These are phyloP conservation scores for Tangara arthus DNA, from an alignment of 2,797 vertebrate species.

Conservation along the genomic window DNA sequence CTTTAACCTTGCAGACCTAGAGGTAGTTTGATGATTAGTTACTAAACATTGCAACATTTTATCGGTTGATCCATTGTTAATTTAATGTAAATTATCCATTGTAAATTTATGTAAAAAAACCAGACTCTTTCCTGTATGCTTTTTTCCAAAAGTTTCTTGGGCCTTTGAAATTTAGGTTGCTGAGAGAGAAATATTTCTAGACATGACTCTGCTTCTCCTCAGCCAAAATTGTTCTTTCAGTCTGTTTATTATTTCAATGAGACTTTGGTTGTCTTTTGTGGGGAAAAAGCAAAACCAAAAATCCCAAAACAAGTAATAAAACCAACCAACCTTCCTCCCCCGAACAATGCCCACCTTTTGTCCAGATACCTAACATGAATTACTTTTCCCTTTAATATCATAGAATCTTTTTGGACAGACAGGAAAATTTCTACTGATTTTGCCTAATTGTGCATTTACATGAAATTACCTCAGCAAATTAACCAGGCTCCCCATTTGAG, in stretches of 20 bases:
- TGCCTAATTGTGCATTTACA: not conserved
- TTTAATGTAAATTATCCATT: not conserved
- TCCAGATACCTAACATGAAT: not conserved
- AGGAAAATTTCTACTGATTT: not conserved
- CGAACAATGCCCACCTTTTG: not conserved
- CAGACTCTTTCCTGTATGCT: accelerated
- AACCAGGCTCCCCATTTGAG: not conserved
- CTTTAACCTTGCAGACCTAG: not conserved
- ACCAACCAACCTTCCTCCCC: accelerated
- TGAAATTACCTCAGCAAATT: not conserved
- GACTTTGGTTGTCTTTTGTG: not conserved
- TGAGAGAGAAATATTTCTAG: not conserved
- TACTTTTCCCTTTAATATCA: not conserved
- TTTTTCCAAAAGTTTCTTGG: not conserved
- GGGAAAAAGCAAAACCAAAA: not conserved
- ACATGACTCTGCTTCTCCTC: not conserved
- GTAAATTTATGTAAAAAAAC: not conserved
- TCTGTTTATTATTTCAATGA: not conserved
- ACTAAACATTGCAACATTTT: not conserved
- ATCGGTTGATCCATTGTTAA: not conserved
- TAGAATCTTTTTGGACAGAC: not conserved
- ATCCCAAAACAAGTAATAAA: not conserved
- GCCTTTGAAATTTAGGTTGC: not conserved
- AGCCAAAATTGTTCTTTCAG: not conserved
- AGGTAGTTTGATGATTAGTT: not conserved